Base-by-base conservation (phyloP, 1,140 invertebrate species). In the Macrosteles quadrilineatus region DNA sequence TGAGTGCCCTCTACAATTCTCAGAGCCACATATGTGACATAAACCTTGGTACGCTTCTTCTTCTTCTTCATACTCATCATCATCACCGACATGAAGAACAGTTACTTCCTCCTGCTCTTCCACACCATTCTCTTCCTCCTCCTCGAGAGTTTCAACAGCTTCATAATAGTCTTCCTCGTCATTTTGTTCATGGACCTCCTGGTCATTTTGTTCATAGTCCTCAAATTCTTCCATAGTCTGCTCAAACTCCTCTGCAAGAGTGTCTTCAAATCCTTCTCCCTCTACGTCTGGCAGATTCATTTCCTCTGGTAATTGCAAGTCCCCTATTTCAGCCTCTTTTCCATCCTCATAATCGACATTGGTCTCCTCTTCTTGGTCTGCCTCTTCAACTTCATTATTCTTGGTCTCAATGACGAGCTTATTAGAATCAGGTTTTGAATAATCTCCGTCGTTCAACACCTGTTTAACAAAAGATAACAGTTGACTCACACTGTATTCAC, bases 1-100 rank as follows among this genome's bases (percentile, higher is more conserved):
- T 4, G 14, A 32, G 50, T 63, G 59, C 12, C 55, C 65, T n/a
- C 50, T 27, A 65, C 69, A 71, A 19, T 67, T 53, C 14, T 71
- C 63, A n/a, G 25, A n/a, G 6, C 63, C 69, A 23, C 40, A 57
- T 62, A 68, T 36, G 29, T 59, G 14, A 36, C 32, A 59, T 30
- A 55, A 17, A 25, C 31, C 50, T n/a, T 67, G 43, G 25, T 40
- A 57, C 36, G 25, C 53, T 57, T 59, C 50, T 55, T 68, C 50
- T 31, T 68, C 50, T 53, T 55, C 50, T 19, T 59, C 27, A 19
- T 3, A 30, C 40, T 36, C 67, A 17, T 29, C 57, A 17, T 64
- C 68, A 6, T 21, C 27, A 43, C 3, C 36, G n/a, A 11, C 19
- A 45, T 40, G 32, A 36, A 36, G 4, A 36, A 36, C 14, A 14